Percentiles rank a stretch among this genome's conserved stretches.
Evolutionary conservation across 2,797 vertebrate species (phyloP).

Genomic region (Rhinogobio ventralis): DNA sequence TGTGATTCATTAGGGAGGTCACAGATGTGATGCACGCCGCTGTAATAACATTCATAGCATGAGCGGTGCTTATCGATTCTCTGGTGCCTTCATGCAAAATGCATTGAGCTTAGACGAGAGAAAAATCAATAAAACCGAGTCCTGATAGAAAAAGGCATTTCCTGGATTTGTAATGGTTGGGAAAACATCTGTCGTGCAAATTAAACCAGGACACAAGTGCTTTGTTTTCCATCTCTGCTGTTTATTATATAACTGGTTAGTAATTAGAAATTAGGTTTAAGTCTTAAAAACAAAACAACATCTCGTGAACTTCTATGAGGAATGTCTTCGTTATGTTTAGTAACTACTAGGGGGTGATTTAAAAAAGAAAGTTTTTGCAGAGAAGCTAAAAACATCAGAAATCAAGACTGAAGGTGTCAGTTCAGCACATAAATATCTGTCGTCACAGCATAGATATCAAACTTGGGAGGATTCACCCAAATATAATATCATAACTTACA

Average conservation of each 20-base stretch:
- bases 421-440: constrained; percentile 24
- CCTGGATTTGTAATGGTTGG: background rate
- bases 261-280: constrained; percentile 16
- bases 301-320: background rate
- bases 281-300: background rate
- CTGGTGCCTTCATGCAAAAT: background rate
- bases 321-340: background rate
- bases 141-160: background rate
- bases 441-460: constrained; percentile 4
- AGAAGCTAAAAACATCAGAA: background rate
- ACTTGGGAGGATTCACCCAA: background rate
- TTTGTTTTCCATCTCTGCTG: constrained; percentile 27
- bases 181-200: constrained; percentile 6
- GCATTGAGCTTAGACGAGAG: background rate
- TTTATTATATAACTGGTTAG: constrained; percentile 52
- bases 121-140: background rate
- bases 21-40: background rate
- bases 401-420: background rate
- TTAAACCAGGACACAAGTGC: background rate
- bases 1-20: background rate
- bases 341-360: background rate
- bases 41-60: constrained; percentile 17
- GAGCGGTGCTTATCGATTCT: constrained; percentile 20
- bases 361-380: background rate
- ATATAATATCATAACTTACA: constrained; percentile 18